These are phyloP conservation scores for Hypotaenidia philippensis DNA, from an alignment of 2,797 vertebrate species.

Conservation along the genomic window DNA sequence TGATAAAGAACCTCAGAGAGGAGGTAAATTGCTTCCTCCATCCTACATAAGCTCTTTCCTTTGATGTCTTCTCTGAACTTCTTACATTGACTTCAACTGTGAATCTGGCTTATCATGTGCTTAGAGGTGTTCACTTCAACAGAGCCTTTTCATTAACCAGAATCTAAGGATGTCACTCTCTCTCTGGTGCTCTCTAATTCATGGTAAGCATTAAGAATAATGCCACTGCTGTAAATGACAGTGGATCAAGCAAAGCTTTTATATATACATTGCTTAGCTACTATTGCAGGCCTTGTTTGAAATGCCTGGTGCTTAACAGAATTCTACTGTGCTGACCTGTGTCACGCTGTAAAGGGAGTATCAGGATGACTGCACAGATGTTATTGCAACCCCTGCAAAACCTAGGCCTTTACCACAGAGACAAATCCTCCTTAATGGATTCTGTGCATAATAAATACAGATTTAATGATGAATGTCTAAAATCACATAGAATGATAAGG, in stretches of 20 bases:
- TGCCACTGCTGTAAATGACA: background rate
- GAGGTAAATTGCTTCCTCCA: background rate
- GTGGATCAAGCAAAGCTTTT: slow-evolving; percentile 23
- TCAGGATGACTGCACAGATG: slow-evolving; percentile 7
- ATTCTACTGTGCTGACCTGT: background rate
- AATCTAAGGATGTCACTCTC: background rate
- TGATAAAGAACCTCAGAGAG: background rate
- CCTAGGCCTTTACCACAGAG: background rate
- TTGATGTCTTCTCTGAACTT: background rate
- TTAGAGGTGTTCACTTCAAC: background rate
- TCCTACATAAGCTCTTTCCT: background rate
- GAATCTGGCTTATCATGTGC: background rate
- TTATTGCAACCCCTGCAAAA: slow-evolving; percentile 5
- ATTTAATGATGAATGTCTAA: slow-evolving; percentile 24
- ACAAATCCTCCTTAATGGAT: background rate
- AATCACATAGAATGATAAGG: background rate
- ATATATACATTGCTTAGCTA: background rate
- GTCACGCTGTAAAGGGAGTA: background rate
- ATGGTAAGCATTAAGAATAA: background rate
- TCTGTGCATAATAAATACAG: background rate
- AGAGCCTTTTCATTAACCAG: background rate
- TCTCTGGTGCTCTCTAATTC: background rate
- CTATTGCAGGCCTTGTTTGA: background rate
- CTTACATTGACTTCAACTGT: background rate
- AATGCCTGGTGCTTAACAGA: background rate